Evolutionary conservation across 2,888 invertebrate species (phyloP).

Genomic region (Odontocolon sp.): DNA sequence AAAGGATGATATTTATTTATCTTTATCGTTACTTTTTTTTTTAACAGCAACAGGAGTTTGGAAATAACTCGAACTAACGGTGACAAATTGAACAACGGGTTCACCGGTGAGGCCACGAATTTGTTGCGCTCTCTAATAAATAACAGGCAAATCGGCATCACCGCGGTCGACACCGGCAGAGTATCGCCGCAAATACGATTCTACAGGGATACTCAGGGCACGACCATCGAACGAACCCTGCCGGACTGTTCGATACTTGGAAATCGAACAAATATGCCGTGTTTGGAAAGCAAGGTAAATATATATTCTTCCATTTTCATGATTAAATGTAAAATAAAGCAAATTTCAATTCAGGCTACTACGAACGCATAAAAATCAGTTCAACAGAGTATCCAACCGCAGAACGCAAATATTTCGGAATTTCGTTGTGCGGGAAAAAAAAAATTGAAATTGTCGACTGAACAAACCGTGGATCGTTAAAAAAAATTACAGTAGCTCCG

Average conservation of each 20-base stretch:
- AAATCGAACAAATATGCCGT: constrained; percentile 77
- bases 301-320: not conserved
- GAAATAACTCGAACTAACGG: constrained; percentile 79
- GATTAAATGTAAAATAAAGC: not conserved
- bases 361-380: not conserved
- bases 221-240: constrained; percentile 82
- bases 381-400: not conserved
- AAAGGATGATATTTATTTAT: too few relatives aligned
- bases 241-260: constrained; percentile 76
- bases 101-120: constrained; percentile 87
- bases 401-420: not conserved
- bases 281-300: constrained; percentile 76
- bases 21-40: constrained; percentile 10
- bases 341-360: too few relatives aligned
- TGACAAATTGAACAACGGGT: constrained; percentile 77
- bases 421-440: too few relatives aligned
- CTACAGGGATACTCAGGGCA: constrained; percentile 83
- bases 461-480: too few relatives aligned
- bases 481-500: not conserved
- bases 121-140: constrained; percentile 89
- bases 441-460: not conserved
- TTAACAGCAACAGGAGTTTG: constrained; percentile 76
- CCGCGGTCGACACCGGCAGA: constrained; percentile 77
- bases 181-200: constrained; percentile 83
- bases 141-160: constrained; percentile 88